phyloP scores from a whole-genome alignment of 2,888 invertebrate genomes.

The Erpobdella octoculata region DNA sequence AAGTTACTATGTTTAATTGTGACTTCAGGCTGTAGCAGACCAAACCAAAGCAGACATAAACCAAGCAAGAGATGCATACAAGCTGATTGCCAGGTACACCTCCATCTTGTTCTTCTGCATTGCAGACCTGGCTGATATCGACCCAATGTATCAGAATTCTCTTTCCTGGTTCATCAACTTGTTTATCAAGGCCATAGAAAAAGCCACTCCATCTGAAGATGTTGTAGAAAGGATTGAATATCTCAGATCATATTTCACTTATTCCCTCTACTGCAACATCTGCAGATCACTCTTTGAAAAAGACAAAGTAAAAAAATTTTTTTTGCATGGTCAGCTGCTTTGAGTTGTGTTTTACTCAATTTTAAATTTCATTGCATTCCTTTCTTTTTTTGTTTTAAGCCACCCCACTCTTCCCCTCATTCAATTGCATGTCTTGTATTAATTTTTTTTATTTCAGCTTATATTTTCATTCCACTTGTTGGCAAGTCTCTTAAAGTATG shows the following conservation, averaged over 20 bases:
- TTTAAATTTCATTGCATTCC: no score
- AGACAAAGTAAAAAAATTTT: constrained; percentile 47
- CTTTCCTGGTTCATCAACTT: constrained; percentile 55
- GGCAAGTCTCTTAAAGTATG: constrained; percentile 52
- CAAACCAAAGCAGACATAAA: constrained; percentile 54
- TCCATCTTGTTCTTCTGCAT: constrained; percentile 55
- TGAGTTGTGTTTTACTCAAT: not conserved
- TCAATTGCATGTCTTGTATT: no score
- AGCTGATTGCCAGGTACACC: constrained; percentile 53
- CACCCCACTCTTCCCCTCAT: no score
- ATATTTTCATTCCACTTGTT: constrained; percentile 54
- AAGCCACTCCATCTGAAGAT: constrained; percentile 52
- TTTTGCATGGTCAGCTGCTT: not conserved
- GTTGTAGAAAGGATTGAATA: constrained; percentile 46
- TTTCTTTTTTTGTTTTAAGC: no score
- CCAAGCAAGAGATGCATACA: constrained; percentile 52
- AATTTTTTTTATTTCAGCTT: constrained; percentile 42
- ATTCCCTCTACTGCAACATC: constrained; percentile 54
- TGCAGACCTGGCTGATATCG: constrained; percentile 54
- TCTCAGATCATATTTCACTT: constrained; percentile 52
- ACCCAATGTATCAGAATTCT: constrained; percentile 56
- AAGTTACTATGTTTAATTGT: no score
- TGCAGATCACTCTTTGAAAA: constrained; percentile 55
- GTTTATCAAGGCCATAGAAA: constrained; percentile 53
- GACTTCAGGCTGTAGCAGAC: constrained; percentile 50